Evolutionary conservation across 1,140 invertebrate genomes (phyloP), one percentile per base, ranked within the genome.

Genomic region (Lineus longissimus): DNA sequence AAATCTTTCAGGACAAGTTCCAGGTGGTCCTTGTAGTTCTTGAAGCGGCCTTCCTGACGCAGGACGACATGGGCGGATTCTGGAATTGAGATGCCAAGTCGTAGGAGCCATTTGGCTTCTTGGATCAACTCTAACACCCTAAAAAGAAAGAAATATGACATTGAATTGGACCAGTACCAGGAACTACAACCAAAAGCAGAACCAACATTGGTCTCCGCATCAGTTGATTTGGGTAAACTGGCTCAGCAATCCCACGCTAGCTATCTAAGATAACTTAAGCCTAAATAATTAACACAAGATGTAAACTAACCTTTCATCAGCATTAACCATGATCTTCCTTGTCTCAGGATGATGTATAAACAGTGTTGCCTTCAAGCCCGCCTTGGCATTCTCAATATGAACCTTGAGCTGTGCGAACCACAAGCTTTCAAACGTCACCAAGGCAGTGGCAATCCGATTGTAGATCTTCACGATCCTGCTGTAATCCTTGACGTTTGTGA

Each of bases 1-100:
- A 76, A 81, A 31, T 76, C 70, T 40, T 65, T 63, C 43, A 81
- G 68, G 2, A 76, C 72, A 55, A 79, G 69, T 65, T 80, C 76
- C 51, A 82, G 68, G 59, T 80, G 77, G 61, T 76, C 74, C 61
- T 80, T 79, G 71, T 81, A 81, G 62, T 68, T 74, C 70, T 82
- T 82, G 61, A 81, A 81, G 33, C 76, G 62, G 19, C 64, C 67
- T 61, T 81, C 81, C 66, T 81, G 76, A 11, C 72, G 68, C 62
- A 81, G 72, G 22, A 81, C 73, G 47, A 67, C 57, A 43, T 68
- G 62, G 13, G 78, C 77, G 40, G 76, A 70, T 25, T 79, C 76
- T 33, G 81, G 79, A 27, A 80, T 73, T 62, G 74, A 72, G 19
- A 81, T 77, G 9, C 72, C 79, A 1, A 81, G 69, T 55, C 79